Percentiles rank a stretch among this genome's conserved stretches.
Conservation (phyloP, 2,888 invertebrate genomes). For the Neocrepidodera transversa region DNA sequence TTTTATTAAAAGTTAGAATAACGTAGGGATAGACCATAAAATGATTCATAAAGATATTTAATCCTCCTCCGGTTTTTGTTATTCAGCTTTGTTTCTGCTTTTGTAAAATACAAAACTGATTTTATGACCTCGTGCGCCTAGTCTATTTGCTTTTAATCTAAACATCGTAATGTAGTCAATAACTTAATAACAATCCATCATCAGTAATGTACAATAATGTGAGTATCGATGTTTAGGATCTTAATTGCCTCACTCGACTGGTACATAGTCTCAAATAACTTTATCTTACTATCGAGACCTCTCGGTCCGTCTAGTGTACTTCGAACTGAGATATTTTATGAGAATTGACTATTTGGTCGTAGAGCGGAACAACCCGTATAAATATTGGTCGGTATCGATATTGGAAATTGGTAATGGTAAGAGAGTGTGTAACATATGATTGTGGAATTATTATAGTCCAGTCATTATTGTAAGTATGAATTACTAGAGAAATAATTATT, state of each 20-base stretch:
- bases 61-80: no score
- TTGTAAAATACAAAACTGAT: no score
- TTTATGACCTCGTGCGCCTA: no score
- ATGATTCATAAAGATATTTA: no score
- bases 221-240: constrained; percentile 29
- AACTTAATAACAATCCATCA: constrained; percentile 28
- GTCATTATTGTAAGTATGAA: no score
- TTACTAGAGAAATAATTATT: no score
- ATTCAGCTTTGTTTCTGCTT: no score
- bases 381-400: constrained; percentile 11
- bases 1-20: no score
- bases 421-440: constrained; percentile 1
- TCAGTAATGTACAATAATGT: constrained; percentile 15
- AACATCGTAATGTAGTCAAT: constrained; percentile 10
- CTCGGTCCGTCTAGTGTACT: not conserved
- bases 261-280: constrained; percentile 30
- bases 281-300: constrained; percentile 20
- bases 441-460: not conserved
- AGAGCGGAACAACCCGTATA: constrained; percentile 11
- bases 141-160: not conserved
- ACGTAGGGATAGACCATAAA: no score
- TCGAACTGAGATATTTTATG: constrained; percentile 11
- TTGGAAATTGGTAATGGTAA: not conserved
- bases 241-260: constrained; percentile 27
- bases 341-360: constrained; percentile 13